These are phyloP conservation scores for Boleophthalmus pectinirostris DNA, from an alignment of 2,113 vertebrate genomes.

Conservation along the genomic window DNA sequence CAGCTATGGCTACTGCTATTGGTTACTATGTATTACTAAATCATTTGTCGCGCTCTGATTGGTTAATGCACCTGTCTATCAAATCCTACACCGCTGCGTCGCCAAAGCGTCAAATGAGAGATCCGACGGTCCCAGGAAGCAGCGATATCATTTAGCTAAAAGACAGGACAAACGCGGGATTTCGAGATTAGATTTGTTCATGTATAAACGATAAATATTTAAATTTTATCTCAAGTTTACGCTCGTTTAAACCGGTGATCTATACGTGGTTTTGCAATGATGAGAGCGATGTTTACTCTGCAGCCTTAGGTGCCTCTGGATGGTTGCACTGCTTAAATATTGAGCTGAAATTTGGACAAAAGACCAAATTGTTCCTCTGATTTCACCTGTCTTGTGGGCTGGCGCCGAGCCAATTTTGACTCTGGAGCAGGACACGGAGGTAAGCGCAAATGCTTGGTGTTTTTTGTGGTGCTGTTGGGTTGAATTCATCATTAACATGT, in stretches of 20 bases:
- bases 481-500: slow-evolving; percentile 1
- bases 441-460: slow-evolving; percentile 29
- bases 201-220: slow-evolving; percentile 25
- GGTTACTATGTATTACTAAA: slow-evolving; percentile 10
- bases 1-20: slow-evolving; percentile 19
- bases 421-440: slow-evolving; percentile 78
- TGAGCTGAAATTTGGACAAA: slow-evolving; percentile 28
- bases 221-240: neutral
- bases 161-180: neutral
- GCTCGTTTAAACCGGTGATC: neutral
- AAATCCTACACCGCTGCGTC: slow-evolving; percentile 34
- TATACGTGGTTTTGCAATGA: slow-evolving; percentile 35
- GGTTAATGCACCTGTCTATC: slow-evolving; percentile 47
- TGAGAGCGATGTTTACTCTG: slow-evolving; percentile 51
- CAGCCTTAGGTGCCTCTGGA: slow-evolving; percentile 24
- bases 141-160: slow-evolving; percentile 43
- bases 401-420: slow-evolving; percentile 64
- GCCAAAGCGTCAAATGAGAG: slow-evolving; percentile 42
- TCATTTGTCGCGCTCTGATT: slow-evolving; percentile 23
- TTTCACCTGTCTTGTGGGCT: slow-evolving; percentile 36
- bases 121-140: slow-evolving; percentile 60
- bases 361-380: slow-evolving; percentile 1
- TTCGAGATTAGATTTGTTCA: slow-evolving; percentile 11
- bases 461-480: neutral
- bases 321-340: slow-evolving; percentile 41